Base-by-base conservation (phyloP, 37 sponge, comb jelly and placozoan genomes). In the Spongilla lacustris region DNA sequence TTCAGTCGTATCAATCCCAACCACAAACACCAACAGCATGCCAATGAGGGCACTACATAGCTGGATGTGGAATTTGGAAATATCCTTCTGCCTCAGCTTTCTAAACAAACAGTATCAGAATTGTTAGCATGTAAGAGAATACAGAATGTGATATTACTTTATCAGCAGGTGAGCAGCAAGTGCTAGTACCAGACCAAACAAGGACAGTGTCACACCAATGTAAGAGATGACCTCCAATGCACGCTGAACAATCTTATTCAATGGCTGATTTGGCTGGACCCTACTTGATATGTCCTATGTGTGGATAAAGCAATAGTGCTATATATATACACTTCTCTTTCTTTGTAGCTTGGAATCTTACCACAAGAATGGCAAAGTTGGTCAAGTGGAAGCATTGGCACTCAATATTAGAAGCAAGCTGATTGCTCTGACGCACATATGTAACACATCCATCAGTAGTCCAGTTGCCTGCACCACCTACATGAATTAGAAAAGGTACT, bases 361-460 rank as follows among this genome's bases (percentile, higher is more conserved):
- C 89, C 83, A 88, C 80, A 22, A 88, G 71, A 29, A 81, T 74
- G n/a, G 89, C 89, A 82, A 88, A 88, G 82, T 88, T 82, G 11
- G 89, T 88, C 70, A 88, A 66, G 71, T 88, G 89, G 41, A 35
- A 68, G 76, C 89, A 88, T 0, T 48, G 31, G 74, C 88, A 87
- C 0, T 50, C 27, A 24, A 87, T 81, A 9, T 28, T 50, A 11
- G 28, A 11, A 25, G 50, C 14, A 21, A 22, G 68, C 5, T 5
- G n/a, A 36, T 75, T 27, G 21, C 17, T 26, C 11, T 67, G 30
- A 14, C 21, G 58, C 26, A 71, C 10, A 2, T 33, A 24, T 14
- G 50, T 70, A 24, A 27, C 12, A 46, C 89, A 88, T 19, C 89
- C 89, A 50, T 82, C 70, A 50, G 69, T 66, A 9, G 67, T 67